Evolutionary conservation across 1,140 invertebrate genomes (phyloP), one percentile per base, ranked within the genome.

Genomic region (Tetraneura akinire): DNA sequence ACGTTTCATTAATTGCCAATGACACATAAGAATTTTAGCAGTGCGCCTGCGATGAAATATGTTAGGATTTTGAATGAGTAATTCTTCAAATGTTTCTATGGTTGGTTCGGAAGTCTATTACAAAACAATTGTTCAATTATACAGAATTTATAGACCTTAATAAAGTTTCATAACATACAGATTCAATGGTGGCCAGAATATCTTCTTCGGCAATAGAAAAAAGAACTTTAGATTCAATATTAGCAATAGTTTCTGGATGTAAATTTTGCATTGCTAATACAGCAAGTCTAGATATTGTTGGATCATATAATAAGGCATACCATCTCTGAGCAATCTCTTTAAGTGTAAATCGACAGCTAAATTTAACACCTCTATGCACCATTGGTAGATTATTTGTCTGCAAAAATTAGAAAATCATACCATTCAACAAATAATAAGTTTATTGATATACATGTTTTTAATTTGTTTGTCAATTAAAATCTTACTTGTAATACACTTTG

Each of bases 241-340:
- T 90, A 11, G 92, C 90, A 47, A 97, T 91, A 64, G 96, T 87
- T 85, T 98, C 96, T 1, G 95, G 94, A 88, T 97, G 95, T 62
- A 98, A 88, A 87, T 97, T 96, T 51, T 94, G 90, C 91, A 98
- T 97, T 0, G 96, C 94, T 81, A 92, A 91, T 10, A 97, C 91
- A 29, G 96, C 94, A 57, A 97, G 90, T 82, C 94, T 89, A 14
- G 92, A 95, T 51, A 95, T 91, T 57, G 92, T 90, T 60, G 94
- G 91, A 86, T 99, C 96, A 86, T 98, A 98, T 3, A 99, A 87
- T 64, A 99, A 85, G 13, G 95, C 93, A 88, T 97, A 97, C 97
- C 97, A 99, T 80, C 97, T 90, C 81, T 96, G 94, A 84, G 98
- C 94, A 37, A 99, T 90, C 86, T 99, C 96, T 85, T 94, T 92